These are phyloP conservation scores for Amorpha juglandis DNA, from an alignment of 2,888 invertebrate genomes.

Conservation along the genomic window DNA sequence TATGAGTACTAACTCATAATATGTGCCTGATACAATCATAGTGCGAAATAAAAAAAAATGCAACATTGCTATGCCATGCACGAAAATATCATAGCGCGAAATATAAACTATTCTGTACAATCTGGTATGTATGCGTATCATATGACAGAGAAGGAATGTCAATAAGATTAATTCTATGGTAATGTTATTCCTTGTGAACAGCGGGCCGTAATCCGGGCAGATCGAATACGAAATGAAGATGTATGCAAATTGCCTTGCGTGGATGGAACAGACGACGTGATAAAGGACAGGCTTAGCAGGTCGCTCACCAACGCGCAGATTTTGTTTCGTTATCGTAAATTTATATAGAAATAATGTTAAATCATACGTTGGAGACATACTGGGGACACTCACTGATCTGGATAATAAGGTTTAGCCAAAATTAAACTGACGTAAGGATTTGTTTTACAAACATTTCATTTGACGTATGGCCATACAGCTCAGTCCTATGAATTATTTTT, in stretches of 20 bases:
- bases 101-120: neutral
- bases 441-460: neutral
- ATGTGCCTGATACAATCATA: too few species aligned
- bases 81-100: too few species aligned
- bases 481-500: too few species aligned
- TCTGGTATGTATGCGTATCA: constrained; percentile 2
- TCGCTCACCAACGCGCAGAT: neutral
- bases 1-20: too few species aligned
- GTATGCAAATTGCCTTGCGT: constrained; percentile 32
- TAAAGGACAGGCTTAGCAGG: constrained; percentile 20
- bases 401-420: neutral
- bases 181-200: constrained; percentile 34
- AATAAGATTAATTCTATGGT: constrained; percentile 34
- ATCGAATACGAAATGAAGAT: constrained; percentile 33
- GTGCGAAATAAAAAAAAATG: too few species aligned
- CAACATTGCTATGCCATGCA: too few species aligned
- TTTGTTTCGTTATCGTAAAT: constrained; percentile 3
- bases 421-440: neutral
- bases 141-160: constrained; percentile 26
- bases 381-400: neutral
- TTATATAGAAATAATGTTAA: neutral
- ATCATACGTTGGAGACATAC: neutral
- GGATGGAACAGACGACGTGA: constrained; percentile 28
- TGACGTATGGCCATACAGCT: too few species aligned
- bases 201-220: constrained; percentile 31